Conservation (phyloP, 1,140 invertebrate species). For the Eufriesea mexicana region DNA sequence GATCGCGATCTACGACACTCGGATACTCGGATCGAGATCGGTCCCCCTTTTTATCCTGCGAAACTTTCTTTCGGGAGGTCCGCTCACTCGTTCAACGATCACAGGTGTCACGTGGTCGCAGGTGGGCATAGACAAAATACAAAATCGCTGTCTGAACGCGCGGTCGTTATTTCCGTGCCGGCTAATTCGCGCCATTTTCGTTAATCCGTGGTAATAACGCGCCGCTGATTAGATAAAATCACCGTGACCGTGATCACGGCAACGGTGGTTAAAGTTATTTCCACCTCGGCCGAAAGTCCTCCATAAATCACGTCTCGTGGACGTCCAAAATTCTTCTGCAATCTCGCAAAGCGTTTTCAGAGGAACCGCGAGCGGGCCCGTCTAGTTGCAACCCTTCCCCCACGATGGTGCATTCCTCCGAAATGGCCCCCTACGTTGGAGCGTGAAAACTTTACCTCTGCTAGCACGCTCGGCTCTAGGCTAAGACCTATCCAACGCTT, state of each 20-base stretch:
- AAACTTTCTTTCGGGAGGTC: neutral
- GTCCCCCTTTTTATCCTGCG: neutral
- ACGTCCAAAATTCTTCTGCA: conserved; percentile 62
- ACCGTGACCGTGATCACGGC: conserved; percentile 54
- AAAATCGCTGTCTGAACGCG: too few relatives aligned
- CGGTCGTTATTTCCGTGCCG: neutral
- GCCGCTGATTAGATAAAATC: conserved; percentile 60
- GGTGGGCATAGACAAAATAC: neutral
- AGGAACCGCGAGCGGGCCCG: conserved; percentile 13
- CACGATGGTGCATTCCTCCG: conserved; percentile 23
- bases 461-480: neutral
- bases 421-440: conserved; percentile 4
- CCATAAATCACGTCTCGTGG: conserved; percentile 69
- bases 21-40: too few relatives aligned
- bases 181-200: conserved; percentile 49
- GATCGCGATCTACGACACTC: neutral
- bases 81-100: neutral
- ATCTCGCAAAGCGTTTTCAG: conserved; percentile 31
- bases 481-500: neutral
- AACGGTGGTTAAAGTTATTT: conserved; percentile 49
- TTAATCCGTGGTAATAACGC: conserved; percentile 56
- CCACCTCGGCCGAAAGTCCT: conserved; percentile 47
- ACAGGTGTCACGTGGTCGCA: too few relatives aligned
- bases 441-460: neutral
- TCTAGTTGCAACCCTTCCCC: conserved; percentile 33